Base-by-base conservation (phyloP, 2,888 invertebrate genomes). In the Azorinus chamasolen region DNA sequence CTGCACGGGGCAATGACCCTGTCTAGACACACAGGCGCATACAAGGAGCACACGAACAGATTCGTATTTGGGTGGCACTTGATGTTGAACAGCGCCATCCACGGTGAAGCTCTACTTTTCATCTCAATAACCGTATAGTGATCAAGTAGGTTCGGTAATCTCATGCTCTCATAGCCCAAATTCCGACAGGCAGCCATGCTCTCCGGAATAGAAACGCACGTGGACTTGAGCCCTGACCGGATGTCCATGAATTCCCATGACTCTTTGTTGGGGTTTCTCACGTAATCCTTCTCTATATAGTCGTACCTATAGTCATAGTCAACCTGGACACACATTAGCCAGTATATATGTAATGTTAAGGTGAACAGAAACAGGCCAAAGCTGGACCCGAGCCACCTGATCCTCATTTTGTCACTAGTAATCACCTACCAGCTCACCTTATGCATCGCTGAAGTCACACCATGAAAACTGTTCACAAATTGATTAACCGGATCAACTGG, bases 21-120 rank as follows among this genome's bases (percentile, higher is more conserved):
- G 84, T 95, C 95, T 79, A 95, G 90, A 85, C 95, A 95, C 32
- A 95, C 95, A 14, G 95, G 95, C 10, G 95, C 94, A 91, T 95
- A 95, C 54, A 95, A 92, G 1, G 95, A 95, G 90, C 95, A 95
- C 53, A 95, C 93, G 90, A 95, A 95, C 46, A 95, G 92, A 88
- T 95, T 94, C 16, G 95, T 94, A 91, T 95, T 95, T 16, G 94
- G 93, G 90, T 95, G 95, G 86, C 95, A 95, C 74, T 94, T 94
- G 45, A 95, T 93, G 66, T 94, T 93, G 37, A 95, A 90, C 32
- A 95, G 93, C 16, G 95, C 94, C 58, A 94, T 93, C 95, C 95
- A 95, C 1, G 95, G 94, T 65, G 93, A 91, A 3, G 95, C 93
- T 80, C 94, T 94, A 68, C 93, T 91, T 25, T 92, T 92, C 55